Conservation (phyloP, 2,797 vertebrate species). For the Peromyscus aztecus region DNA sequence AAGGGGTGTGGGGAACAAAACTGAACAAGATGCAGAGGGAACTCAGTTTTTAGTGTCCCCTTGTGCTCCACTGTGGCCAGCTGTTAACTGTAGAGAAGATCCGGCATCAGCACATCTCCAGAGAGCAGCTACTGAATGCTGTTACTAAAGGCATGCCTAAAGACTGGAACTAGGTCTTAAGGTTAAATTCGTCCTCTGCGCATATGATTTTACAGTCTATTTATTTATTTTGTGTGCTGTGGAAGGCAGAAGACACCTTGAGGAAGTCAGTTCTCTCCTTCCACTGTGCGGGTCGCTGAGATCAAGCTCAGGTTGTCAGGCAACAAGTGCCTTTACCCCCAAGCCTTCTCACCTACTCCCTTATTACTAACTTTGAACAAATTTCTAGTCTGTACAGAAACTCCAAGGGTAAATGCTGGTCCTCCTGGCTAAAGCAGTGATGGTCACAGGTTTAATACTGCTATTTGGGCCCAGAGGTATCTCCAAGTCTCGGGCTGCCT, state of each 20-base stretch:
- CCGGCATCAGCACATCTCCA: not conserved
- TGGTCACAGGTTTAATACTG: not conserved
- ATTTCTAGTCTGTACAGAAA: not conserved
- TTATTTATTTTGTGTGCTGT: not conserved
- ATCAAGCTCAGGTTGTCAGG: not conserved
- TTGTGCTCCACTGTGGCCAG: not conserved
- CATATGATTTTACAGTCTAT: not conserved
- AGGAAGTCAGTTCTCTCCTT: not conserved
- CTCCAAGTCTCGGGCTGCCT: not conserved
- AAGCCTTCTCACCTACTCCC: too few relatives aligned
- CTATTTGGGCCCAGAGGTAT: not conserved
- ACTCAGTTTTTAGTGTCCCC: constrained; percentile 22
- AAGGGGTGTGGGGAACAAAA: not conserved
- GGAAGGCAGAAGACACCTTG: not conserved
- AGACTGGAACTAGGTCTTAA: not conserved
- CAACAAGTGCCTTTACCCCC: not conserved
- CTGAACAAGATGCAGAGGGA: not conserved
- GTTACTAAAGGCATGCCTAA: not conserved
- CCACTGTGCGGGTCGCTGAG: not conserved
- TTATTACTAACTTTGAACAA: not conserved
- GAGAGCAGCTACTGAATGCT: not conserved
- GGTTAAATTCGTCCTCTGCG: constrained; percentile 15
- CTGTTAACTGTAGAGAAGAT: not conserved
- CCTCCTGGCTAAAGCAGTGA: not conserved
- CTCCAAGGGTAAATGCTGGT: constrained; percentile 24